A percentile compares a stretch with the other conserved stretches of the same genome.
phyloP scores from a whole-genome alignment of 2,797 vertebrate species.

The Sciurus vulgaris region DNA sequence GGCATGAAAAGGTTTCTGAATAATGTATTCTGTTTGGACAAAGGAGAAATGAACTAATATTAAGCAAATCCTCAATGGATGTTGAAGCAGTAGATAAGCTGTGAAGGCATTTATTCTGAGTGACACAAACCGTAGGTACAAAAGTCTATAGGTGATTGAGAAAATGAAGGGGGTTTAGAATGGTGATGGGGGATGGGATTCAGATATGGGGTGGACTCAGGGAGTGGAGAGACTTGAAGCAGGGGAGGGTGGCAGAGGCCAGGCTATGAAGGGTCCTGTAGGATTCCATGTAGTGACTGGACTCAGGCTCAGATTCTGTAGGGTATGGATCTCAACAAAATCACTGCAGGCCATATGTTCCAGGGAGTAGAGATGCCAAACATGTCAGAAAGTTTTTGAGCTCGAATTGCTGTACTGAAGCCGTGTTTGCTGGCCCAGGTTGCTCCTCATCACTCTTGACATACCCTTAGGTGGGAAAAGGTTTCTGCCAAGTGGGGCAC shows the following conservation, averaged over 20 bases:
- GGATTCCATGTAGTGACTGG: constrained; percentile 39
- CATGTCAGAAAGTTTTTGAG: background rate
- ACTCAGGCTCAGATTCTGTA: constrained; percentile 25
- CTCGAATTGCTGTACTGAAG: background rate
- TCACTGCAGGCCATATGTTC: constrained; percentile 35
- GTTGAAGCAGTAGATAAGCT: background rate
- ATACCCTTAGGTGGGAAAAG: background rate
- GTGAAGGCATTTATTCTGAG: background rate
- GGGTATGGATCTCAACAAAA: background rate
- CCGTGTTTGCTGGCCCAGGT: background rate
- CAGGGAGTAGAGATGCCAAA: background rate
- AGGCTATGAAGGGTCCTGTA: background rate
- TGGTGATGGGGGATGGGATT: background rate
- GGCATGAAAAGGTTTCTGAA: background rate
- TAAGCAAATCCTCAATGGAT: background rate
- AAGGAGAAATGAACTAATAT: background rate
- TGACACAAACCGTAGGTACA: background rate
- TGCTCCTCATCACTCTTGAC: background rate
- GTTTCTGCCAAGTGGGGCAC: background rate
- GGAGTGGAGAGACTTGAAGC: background rate
- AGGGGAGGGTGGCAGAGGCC: background rate
- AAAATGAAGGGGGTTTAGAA: background rate
- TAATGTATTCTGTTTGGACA: background rate
- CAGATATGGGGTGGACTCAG: background rate
- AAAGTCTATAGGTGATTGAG: background rate